These are phyloP conservation scores for Gymnorhina tibicen DNA, from an alignment of 2,113 vertebrate genomes.

Conservation along the genomic window DNA sequence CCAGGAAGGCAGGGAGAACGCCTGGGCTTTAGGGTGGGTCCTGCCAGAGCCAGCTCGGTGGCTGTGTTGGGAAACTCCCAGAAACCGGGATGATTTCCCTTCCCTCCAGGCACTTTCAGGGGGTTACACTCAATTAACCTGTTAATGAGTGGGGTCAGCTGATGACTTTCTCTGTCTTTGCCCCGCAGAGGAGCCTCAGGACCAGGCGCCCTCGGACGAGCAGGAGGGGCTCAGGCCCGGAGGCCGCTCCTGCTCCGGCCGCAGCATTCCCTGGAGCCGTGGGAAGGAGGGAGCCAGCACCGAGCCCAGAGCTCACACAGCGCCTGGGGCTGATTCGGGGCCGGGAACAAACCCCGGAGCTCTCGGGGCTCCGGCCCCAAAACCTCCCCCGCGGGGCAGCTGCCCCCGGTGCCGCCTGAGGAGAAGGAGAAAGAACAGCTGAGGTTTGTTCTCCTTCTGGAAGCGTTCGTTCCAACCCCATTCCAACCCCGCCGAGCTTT, in stretches of 20 bases:
- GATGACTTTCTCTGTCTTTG: not conserved
- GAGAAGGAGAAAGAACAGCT: not conserved
- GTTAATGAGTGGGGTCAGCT: not conserved
- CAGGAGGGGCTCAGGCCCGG: accelerated
- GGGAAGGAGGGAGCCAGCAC: not conserved
- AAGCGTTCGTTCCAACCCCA: not conserved
- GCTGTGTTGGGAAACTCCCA: not conserved
- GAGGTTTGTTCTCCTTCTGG: not conserved
- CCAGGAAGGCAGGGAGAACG: not conserved
- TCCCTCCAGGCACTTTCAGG: not conserved
- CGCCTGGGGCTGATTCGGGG: not conserved
- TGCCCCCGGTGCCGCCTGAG: not conserved
- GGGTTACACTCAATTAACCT: not conserved
- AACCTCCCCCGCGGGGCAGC: not conserved
- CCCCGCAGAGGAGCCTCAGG: not conserved
- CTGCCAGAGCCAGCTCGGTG: not conserved
- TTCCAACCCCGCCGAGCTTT: not conserved
- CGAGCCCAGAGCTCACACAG: not conserved
- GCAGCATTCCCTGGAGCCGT: not conserved
- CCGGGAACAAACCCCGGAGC: not conserved
- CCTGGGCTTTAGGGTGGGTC: not conserved
- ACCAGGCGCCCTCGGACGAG: not conserved
- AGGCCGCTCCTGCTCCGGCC: not conserved
- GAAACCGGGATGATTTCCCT: not conserved
- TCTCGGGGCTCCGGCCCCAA: not conserved